These are phyloP conservation scores for Tragelaphus oryx DNA, from an alignment of 2,797 vertebrate species.

Conservation along the genomic window DNA sequence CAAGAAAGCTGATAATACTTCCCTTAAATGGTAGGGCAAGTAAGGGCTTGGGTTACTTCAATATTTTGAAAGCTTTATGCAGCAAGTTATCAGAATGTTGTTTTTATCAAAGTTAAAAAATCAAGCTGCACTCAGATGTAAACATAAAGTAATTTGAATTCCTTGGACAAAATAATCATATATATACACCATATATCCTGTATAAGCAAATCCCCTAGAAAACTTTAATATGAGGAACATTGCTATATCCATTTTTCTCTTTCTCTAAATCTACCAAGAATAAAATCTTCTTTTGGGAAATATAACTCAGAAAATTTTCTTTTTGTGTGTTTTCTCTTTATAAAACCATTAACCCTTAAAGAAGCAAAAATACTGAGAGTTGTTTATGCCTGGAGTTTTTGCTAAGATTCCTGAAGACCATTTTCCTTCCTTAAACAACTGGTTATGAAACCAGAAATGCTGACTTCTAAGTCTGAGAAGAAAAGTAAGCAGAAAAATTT, in stretches of 20 bases:
- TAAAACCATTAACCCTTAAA: not conserved
- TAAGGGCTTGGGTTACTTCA: not conserved
- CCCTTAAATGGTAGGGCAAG: not conserved
- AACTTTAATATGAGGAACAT: not conserved
- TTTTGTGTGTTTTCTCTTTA: not conserved
- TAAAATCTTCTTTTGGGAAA: constrained; percentile 1
- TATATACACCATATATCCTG: not conserved
- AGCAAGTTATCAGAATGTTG: not conserved
- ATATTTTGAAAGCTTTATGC: not conserved
- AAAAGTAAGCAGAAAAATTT: not conserved
- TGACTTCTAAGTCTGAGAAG: constrained; percentile 12
- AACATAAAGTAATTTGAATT: not conserved
- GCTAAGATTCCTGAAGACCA: not conserved
- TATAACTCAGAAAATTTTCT: not conserved
- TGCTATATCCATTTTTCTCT: not conserved
- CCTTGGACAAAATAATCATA: not conserved
- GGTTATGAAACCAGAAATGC: not conserved
- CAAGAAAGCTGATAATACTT: not conserved
- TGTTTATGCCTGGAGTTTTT: not conserved
- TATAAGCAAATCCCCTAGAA: not conserved
- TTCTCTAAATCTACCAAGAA: not conserved
- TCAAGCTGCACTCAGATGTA: not conserved
- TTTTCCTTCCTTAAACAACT: constrained; percentile 6
- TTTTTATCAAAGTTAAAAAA: not conserved
- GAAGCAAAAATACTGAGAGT: not conserved